A percentile compares a stretch with the other conserved stretches of the same genome.
Evolutionary conservation across 2,113 vertebrate genomes (phyloP).

Genomic region (Oxyruncus cristatus): DNA sequence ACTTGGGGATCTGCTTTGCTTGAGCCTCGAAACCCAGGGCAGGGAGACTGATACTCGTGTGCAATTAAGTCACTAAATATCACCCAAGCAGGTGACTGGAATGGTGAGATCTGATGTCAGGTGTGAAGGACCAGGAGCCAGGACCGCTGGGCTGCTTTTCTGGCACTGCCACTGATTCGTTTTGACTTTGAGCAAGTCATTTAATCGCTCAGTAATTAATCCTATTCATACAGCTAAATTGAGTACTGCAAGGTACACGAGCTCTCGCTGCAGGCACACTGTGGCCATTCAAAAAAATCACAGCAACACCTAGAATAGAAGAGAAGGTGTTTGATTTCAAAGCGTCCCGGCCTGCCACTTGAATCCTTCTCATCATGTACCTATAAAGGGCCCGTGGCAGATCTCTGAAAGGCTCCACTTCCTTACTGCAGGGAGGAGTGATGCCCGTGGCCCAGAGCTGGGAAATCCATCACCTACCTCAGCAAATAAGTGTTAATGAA

Average conservation of each 20-base stretch:
- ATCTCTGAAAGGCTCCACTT: background rate
- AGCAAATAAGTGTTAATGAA: background rate
- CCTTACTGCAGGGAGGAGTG: background rate
- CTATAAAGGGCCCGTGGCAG: background rate
- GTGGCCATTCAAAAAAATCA: conserved; percentile 51
- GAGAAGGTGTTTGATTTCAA: conserved; percentile 48
- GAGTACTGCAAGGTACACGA: conserved; percentile 15
- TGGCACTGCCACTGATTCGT: background rate
- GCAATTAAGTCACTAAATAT: background rate
- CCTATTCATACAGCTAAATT: conserved; percentile 58
- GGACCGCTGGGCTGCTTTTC: background rate
- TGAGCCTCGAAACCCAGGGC: background rate
- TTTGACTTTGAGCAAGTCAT: conserved; percentile 61
- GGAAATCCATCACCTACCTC: background rate
- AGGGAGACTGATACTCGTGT: background rate
- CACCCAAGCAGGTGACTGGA: background rate
- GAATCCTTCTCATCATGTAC: conserved; percentile 13
- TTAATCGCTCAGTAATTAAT: conserved; percentile 58
- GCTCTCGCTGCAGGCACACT: conserved; percentile 22
- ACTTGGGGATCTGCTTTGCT: background rate
- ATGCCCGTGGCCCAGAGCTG: background rate
- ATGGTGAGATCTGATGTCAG: background rate
- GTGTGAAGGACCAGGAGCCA: background rate
- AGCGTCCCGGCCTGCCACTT: conserved; percentile 23
- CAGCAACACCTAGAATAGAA: conserved; percentile 36